Evolutionary conservation across 1,140 invertebrate species (phyloP).

Genomic region (Aphelinus certus): DNA sequence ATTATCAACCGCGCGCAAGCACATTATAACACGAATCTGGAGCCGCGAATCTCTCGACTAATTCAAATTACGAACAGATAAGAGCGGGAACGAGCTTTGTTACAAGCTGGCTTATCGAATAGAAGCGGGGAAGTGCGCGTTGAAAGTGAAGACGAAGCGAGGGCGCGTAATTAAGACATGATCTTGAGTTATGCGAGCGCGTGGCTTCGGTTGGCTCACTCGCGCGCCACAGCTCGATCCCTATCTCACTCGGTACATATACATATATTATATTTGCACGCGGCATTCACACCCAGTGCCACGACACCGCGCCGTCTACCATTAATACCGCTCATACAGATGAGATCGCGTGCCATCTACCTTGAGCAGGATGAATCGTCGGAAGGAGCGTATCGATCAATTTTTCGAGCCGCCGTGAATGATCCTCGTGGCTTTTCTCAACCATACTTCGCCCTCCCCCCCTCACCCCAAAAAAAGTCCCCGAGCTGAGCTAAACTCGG

Average conservation of each 20-base stretch:
- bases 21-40: too few relatives aligned
- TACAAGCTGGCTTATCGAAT: neutral
- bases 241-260: neutral
- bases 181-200: neutral
- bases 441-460: neutral
- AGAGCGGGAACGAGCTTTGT: too few relatives aligned
- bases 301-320: constrained; percentile 8
- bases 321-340: constrained; percentile 53
- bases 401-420: neutral
- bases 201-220: neutral
- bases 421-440: neutral
- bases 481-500: too few relatives aligned
- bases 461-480: too few relatives aligned
- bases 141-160: neutral
- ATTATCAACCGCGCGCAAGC: too few relatives aligned
- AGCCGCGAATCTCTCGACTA: too few relatives aligned
- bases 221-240: constrained; percentile 1
- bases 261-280: too few relatives aligned
- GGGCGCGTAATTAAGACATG: constrained; percentile 28
- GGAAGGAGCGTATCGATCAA: too few relatives aligned
- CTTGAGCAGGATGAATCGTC: constrained; percentile 11
- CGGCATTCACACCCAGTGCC: too few relatives aligned
- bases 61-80: too few relatives aligned
- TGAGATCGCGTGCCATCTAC: neutral
- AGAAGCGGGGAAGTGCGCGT: neutral